Conservation (phyloP, 2,888 invertebrate species). For the Miltochrista miniata region DNA sequence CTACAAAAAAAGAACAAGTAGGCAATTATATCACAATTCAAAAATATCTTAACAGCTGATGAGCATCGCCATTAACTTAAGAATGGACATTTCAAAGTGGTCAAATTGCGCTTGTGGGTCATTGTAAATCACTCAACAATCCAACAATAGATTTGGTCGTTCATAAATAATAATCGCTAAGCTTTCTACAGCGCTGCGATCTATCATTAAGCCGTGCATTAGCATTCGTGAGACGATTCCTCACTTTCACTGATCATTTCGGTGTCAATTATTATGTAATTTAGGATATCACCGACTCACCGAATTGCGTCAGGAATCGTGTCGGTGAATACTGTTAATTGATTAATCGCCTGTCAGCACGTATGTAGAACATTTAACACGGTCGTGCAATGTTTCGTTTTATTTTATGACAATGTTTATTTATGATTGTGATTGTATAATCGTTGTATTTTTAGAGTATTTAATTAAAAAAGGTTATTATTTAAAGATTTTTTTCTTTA, state of each 20-base stretch:
- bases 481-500: no score
- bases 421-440: conserved; percentile 24
- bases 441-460: conserved; percentile 9
- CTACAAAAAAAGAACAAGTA: no score
- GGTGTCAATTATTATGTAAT: conserved; percentile 68
- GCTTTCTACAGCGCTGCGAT: conserved; percentile 68
- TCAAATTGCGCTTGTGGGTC: conserved; percentile 37
- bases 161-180: conserved; percentile 63
- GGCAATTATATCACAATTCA: not conserved
- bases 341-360: conserved; percentile 23
- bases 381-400: conserved; percentile 14
- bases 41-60: conserved; percentile 5
- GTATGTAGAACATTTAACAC: conserved; percentile 13
- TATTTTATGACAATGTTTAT: conserved; percentile 18
- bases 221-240: conserved; percentile 63
- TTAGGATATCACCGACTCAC: conserved; percentile 41
- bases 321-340: conserved; percentile 26
- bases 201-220: conserved; percentile 72
- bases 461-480: no score
- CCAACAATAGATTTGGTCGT: conserved; percentile 65
- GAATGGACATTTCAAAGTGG: conserved; percentile 29
- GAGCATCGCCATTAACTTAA: conserved; percentile 9
- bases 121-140: conserved; percentile 64
- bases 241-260: conserved; percentile 77
- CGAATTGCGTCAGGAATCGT: conserved; percentile 37